A percentile compares a stretch with the other conserved stretches of the same genome.
Evolutionary conservation across 2,113 vertebrate genomes (phyloP).

Genomic region (Prinia subflava): DNA sequence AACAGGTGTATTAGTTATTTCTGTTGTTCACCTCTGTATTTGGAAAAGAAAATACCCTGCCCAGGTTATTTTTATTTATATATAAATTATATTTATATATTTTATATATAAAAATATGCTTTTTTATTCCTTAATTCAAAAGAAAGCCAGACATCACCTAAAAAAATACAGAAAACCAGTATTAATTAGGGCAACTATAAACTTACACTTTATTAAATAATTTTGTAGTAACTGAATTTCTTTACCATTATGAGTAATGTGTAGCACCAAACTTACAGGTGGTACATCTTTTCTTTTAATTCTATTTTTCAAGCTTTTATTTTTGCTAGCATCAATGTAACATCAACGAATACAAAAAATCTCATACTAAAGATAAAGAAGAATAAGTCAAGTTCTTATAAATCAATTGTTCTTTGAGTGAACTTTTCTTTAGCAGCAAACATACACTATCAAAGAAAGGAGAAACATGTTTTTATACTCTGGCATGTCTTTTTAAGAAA

Average conservation of each 20-base stretch:
- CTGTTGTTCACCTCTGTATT: not conserved
- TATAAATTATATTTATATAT: no score
- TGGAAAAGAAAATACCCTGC: not conserved
- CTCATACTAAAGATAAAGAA: not conserved
- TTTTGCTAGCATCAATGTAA: not conserved
- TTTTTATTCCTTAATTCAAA: not conserved
- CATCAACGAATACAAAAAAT: not conserved
- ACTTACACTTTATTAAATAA: not conserved
- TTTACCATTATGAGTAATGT: not conserved
- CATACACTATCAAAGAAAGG: not conserved
- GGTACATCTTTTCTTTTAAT: not conserved
- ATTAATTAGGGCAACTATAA: not conserved
- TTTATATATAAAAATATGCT: no score
- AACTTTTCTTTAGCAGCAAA: not conserved
- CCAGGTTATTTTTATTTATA: not conserved
- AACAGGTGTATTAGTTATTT: not conserved
- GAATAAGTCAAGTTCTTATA: not conserved
- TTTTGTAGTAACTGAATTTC: not conserved
- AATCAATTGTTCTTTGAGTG: not conserved
- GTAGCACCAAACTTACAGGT: not conserved
- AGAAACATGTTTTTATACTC: not conserved
- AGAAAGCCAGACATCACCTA: not conserved
- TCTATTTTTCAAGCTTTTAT: not conserved
- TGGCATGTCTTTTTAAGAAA: not conserved
- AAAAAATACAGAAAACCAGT: not conserved